Percentiles rank a stretch among this genome's conserved stretches.
Evolutionary conservation across 1,140 invertebrate species (phyloP).

Genomic region (Magallana angulata): DNA sequence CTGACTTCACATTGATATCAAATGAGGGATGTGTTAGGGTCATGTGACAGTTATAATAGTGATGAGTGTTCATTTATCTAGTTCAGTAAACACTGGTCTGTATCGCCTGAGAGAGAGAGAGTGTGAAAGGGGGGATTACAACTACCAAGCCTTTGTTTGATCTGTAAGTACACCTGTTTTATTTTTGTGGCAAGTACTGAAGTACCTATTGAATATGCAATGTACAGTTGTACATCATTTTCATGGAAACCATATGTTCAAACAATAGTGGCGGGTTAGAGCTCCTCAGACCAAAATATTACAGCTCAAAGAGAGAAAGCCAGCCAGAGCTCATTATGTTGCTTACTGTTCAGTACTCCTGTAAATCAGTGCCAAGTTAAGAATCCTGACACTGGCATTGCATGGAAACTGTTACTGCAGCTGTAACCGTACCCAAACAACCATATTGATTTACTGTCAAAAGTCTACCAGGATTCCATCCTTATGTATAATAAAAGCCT

Average conservation of each 20-base stretch:
- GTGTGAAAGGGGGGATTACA: not conserved
- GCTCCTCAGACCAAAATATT: not conserved
- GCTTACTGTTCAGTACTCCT: not conserved
- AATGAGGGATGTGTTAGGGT: not conserved
- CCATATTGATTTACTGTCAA: not conserved
- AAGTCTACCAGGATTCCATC: not conserved
- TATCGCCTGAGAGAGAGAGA: not conserved
- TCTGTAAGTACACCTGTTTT: not conserved
- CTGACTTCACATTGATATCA: conserved; percentile 15
- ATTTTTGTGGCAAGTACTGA: not conserved
- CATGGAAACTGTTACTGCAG: not conserved
- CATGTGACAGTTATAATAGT: conserved; percentile 8
- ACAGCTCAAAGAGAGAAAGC: not conserved
- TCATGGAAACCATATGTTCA: conserved; percentile 31
- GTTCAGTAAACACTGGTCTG: conserved; percentile 18
- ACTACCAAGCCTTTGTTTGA: not conserved
- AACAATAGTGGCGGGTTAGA: not conserved
- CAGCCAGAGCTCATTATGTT: not conserved
- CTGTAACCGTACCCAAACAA: not conserved
- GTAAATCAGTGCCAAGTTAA: conserved; percentile 10
- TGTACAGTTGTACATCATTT: not conserved
- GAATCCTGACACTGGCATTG: not conserved
- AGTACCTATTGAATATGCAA: not conserved
- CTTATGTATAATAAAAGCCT: conserved; percentile 13
- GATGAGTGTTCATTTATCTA: conserved; percentile 9